Evolutionary conservation across 1,140 invertebrate genomes (phyloP).

Genomic region (Druon quercuslanigerum): DNA sequence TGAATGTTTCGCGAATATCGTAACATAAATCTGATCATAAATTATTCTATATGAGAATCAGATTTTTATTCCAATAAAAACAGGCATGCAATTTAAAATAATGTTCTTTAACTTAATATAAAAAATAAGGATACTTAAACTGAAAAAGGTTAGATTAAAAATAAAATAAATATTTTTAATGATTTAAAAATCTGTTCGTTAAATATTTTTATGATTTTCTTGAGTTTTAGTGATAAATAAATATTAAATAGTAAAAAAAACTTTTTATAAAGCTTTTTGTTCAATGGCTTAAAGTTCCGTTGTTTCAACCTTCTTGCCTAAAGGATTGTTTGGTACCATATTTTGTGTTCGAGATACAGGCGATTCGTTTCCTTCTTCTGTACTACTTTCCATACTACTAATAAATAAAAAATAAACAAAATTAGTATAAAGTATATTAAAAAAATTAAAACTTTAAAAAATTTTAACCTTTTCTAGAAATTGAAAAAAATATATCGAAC

Average conservation of each 20-base stretch:
- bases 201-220: background rate
- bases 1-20: no score
- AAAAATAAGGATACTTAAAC: background rate
- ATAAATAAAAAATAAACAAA: slow-evolving; percentile 32
- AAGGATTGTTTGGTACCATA: slow-evolving; percentile 75
- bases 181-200: no score
- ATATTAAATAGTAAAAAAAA: background rate
- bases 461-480: slow-evolving; percentile 23
- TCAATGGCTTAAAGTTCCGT: slow-evolving; percentile 81
- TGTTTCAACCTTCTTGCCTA: slow-evolving; percentile 89
- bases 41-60: no score
- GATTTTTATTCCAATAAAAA: no score
- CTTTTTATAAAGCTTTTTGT: slow-evolving; percentile 25
- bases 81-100: no score
- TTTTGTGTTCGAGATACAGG: slow-evolving; percentile 75
- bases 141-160: background rate
- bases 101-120: no score
- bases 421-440: background rate
- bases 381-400: slow-evolving; percentile 61
- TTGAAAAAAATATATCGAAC: slow-evolving; percentile 50
- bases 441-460: slow-evolving; percentile 5
- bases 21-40: no score
- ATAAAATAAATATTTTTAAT: background rate
- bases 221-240: background rate
- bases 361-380: slow-evolving; percentile 73